Evolutionary conservation across 2,797 vertebrate genomes (phyloP).

Genomic region (Betta splendens): DNA sequence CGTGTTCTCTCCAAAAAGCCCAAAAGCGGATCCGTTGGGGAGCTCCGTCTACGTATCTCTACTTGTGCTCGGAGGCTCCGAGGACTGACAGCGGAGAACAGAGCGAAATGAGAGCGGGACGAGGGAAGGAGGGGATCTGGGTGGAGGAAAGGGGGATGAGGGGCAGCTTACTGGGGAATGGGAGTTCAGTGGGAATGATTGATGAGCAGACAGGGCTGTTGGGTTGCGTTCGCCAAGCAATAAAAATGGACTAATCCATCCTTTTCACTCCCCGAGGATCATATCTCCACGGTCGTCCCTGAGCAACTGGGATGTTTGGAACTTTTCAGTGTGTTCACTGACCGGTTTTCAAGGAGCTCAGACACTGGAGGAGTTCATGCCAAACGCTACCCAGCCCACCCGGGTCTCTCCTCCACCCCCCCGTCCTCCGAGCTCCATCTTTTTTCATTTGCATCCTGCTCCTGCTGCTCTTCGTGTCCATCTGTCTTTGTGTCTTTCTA

Average conservation of each 20-base stretch:
- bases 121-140: slow-evolving; percentile 58
- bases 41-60: slow-evolving; percentile 77
- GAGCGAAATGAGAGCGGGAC: slow-evolving; percentile 52
- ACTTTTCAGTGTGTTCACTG: slow-evolving; percentile 54
- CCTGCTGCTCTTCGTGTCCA: slow-evolving; percentile 33
- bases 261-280: slow-evolving; percentile 65
- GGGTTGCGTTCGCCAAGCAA: slow-evolving; percentile 74
- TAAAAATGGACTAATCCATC: slow-evolving; percentile 81
- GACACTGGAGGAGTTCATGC: slow-evolving; percentile 38
- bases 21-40: slow-evolving; percentile 63
- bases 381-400: slow-evolving; percentile 46
- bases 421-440: slow-evolving; percentile 22
- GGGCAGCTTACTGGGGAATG: slow-evolving; percentile 74
- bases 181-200: slow-evolving; percentile 82
- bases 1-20: slow-evolving; percentile 58
- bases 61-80: slow-evolving; percentile 58
- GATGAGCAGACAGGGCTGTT: slow-evolving; percentile 80
- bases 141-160: slow-evolving; percentile 57
- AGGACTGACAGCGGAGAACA: slow-evolving; percentile 62
- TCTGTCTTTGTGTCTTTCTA: slow-evolving; percentile 43
- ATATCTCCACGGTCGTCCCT: slow-evolving; percentile 49
- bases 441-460: slow-evolving; percentile 20
- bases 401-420: slow-evolving; percentile 42
- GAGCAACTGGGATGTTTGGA: slow-evolving; percentile 47
- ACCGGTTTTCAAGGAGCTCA: slow-evolving; percentile 59